phyloP scores from a whole-genome alignment of 2,797 vertebrate species.

The Echeneis naucrates region DNA sequence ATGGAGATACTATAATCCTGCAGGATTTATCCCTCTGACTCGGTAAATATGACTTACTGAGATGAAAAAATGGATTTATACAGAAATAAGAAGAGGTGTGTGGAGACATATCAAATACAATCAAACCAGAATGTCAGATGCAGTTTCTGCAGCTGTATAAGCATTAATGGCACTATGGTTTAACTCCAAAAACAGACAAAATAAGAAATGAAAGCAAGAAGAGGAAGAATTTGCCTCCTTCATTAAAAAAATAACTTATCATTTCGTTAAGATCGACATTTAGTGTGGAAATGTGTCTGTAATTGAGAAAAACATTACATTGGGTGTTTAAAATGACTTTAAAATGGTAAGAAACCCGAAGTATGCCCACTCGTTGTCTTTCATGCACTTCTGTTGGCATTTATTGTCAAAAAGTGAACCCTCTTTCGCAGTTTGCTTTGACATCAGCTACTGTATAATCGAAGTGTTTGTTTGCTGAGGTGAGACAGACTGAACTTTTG shows the following conservation, averaged over 20 bases:
- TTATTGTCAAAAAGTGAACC: neutral
- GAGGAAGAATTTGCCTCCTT: neutral
- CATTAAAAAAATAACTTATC: slow-evolving; percentile 5
- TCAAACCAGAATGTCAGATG: slow-evolving; percentile 56
- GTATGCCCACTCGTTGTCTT: neutral
- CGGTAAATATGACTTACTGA: slow-evolving; percentile 72
- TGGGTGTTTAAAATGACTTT: neutral
- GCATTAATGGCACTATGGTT: slow-evolving; percentile 48
- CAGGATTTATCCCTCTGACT: slow-evolving; percentile 61
- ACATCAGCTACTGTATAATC: too few species aligned
- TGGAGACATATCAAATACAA: slow-evolving; percentile 70
- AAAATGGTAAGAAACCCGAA: neutral
- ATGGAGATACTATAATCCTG: slow-evolving; percentile 50
- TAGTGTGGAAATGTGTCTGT: neutral
- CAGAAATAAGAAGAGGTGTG: slow-evolving; percentile 64
- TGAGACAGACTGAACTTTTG: slow-evolving; percentile 5
- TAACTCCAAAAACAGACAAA: slow-evolving; percentile 12
- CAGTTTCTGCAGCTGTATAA: slow-evolving; percentile 51
- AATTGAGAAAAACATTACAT: neutral
- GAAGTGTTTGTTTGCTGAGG: neutral
- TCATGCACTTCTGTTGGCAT: neutral
- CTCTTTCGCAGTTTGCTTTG: neutral
- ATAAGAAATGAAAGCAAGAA: slow-evolving; percentile 23
- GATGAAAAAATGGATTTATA: slow-evolving; percentile 71
- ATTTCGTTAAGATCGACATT: neutral